Percentiles rank a stretch among this genome's conserved stretches.
Evolutionary conservation across 2,113 vertebrate genomes (phyloP).

Genomic region (Ceratotherium simum): DNA sequence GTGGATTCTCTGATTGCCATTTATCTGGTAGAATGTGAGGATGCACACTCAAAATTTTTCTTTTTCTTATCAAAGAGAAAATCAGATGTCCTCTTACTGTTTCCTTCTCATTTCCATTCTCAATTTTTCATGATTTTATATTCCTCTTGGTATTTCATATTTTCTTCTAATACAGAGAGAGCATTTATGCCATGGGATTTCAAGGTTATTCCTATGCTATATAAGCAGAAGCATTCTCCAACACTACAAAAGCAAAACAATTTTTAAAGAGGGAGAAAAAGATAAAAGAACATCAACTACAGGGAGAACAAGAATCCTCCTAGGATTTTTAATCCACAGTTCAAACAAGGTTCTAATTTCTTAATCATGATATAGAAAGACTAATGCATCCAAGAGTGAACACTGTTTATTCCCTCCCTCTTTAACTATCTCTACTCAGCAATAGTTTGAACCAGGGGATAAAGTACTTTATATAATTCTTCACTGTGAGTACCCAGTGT

Average conservation of each 20-base stretch:
- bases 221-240: neutral
- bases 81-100: neutral
- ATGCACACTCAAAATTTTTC: neutral
- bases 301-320: neutral
- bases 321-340: constrained; percentile 34
- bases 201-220: neutral
- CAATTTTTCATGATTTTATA: neutral
- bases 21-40: neutral
- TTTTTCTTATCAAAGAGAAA: constrained; percentile 14
- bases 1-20: neutral
- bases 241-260: neutral
- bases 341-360: neutral
- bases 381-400: neutral
- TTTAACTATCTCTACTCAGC: constrained; percentile 15
- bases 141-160: neutral
- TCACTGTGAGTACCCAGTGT: neutral
- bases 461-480: constrained; percentile 40
- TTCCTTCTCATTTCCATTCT: neutral
- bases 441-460: constrained; percentile 1
- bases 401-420: neutral
- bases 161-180: constrained; percentile 35
- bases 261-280: neutral
- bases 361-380: neutral
- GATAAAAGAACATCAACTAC: neutral
- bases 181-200: neutral